phyloP scores from a whole-genome alignment of 2,888 invertebrate species.

The Thymelicus sylvestris region DNA sequence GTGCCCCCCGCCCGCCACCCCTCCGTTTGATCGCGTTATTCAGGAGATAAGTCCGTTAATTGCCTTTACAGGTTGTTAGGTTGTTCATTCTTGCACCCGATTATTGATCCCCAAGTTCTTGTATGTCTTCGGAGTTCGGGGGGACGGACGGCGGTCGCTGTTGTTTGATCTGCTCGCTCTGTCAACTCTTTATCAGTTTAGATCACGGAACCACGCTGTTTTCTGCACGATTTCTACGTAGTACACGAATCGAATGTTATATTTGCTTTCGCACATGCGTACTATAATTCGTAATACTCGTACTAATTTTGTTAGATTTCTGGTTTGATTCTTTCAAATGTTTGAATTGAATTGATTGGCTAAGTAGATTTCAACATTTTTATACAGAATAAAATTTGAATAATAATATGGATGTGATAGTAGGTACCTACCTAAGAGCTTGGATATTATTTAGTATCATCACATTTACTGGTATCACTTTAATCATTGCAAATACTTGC shows the following conservation, averaged over 20 bases:
- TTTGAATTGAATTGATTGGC: too few species aligned
- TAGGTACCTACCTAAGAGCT: too few species aligned
- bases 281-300: too few species aligned
- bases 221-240: too few species aligned
- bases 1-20: slow-evolving; percentile 37
- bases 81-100: slow-evolving; percentile 62
- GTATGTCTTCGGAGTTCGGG: slow-evolving; percentile 66
- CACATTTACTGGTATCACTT: background rate
- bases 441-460: too few species aligned
- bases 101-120: slow-evolving; percentile 76
- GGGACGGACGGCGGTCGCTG: slow-evolving; percentile 42
- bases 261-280: too few species aligned
- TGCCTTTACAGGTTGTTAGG: slow-evolving; percentile 69
- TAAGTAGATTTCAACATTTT: too few species aligned
- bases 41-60: slow-evolving; percentile 78
- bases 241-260: too few species aligned
- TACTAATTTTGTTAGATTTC: too few species aligned
- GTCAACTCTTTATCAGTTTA: slow-evolving; percentile 48
- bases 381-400: too few species aligned
- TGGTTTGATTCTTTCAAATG: too few species aligned
- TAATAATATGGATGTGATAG: too few species aligned
- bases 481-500: background rate
- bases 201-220: background rate
- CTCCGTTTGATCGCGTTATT: slow-evolving; percentile 72
- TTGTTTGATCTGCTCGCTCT: slow-evolving; percentile 51